Percentiles rank a stretch among this genome's conserved stretches.
These are phyloP conservation scores for Macrosiphum euphorbiae DNA, from an alignment of 2,888 invertebrate species.

Conservation along the genomic window DNA sequence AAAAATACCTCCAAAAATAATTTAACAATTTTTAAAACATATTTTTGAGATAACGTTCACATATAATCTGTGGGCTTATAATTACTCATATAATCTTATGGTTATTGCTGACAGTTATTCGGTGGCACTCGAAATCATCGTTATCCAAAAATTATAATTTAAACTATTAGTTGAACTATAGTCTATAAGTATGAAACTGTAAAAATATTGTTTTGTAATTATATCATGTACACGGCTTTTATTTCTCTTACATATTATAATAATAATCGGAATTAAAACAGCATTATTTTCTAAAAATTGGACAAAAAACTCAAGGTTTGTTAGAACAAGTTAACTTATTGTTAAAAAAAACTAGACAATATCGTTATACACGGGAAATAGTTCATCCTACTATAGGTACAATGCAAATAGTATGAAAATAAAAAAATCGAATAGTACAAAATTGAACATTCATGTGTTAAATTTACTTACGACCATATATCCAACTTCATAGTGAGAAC, in stretches of 20 bases:
- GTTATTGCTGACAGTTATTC: no score
- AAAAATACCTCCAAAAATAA: neutral
- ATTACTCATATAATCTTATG: no score
- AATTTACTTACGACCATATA: constrained; percentile 82
- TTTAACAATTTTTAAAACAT: neutral
- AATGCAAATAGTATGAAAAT: neutral
- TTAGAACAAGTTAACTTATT: neutral
- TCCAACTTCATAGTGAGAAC: constrained; percentile 89
- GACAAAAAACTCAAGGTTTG: neutral
- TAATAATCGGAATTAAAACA: neutral
- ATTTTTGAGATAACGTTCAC: neutral
- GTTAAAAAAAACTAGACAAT: neutral
- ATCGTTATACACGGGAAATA: no score
- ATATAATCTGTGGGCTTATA: no score
- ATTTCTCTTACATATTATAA: neutral
- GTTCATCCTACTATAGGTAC: neutral
- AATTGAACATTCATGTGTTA: neutral
- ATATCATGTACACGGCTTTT: neutral
- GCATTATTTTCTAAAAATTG: neutral
- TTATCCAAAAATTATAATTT: no score
- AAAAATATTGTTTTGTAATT: no score
- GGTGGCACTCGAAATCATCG: no score
- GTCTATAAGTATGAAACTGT: no score
- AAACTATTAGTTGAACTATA: no score
- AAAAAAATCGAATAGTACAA: neutral